These are phyloP conservation scores for Aegithalos caudatus DNA, from an alignment of 2,113 vertebrate species.

Conservation along the genomic window DNA sequence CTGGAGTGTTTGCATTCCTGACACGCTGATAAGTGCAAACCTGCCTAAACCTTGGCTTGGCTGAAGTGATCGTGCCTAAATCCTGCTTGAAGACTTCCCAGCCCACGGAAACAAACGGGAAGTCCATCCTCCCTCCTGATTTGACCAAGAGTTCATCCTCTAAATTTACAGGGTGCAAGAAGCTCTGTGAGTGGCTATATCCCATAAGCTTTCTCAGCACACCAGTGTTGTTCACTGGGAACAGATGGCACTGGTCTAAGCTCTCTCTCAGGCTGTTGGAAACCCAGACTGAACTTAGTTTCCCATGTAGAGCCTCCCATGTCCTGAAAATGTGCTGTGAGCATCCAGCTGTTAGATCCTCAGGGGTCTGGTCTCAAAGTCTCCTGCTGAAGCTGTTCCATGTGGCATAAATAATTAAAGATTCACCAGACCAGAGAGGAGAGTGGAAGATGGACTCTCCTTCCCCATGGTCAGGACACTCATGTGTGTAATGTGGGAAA, in stretches of 20 bases:
- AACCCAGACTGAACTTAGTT: not conserved
- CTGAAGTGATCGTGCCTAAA: not conserved
- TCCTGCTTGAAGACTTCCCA: not conserved
- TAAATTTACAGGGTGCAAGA: not conserved
- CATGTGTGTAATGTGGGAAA: not conserved
- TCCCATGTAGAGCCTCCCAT: not conserved
- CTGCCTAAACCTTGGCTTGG: not conserved
- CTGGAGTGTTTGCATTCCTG: not conserved
- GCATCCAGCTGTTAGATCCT: not conserved
- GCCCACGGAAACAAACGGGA: not conserved
- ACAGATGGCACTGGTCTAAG: slow-evolving; percentile 4
- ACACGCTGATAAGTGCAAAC: not conserved
- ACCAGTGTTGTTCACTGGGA: not conserved
- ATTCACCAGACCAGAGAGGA: not conserved
- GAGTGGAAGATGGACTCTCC: not conserved
- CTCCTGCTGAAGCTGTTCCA: not conserved
- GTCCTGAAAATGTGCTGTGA: not conserved
- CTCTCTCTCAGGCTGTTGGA: not conserved
- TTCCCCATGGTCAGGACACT: not conserved
- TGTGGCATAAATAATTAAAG: slow-evolving; percentile 44
- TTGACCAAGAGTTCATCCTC: not conserved
- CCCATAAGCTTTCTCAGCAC: not conserved
- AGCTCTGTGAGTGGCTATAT: not conserved
- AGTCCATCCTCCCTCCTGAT: not conserved
- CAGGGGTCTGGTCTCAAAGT: not conserved